Percentiles rank a stretch among this genome's conserved stretches.
phyloP scores from a whole-genome alignment of 2,797 vertebrate genomes.

The Vultur gryphus region DNA sequence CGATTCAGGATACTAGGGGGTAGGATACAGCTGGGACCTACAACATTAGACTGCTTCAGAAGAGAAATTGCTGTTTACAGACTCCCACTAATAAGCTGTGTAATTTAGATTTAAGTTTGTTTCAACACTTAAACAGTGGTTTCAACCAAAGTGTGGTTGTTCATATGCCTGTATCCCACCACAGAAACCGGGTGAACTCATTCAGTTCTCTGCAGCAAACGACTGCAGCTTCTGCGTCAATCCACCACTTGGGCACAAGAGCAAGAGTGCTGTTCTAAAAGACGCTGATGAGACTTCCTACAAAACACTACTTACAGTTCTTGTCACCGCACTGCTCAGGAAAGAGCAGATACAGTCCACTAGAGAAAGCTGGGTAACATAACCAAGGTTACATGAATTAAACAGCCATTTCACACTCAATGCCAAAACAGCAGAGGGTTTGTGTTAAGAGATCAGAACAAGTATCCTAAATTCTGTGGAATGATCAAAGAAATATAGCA shows the following conservation, averaged over 20 bases:
- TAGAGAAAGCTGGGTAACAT: background rate
- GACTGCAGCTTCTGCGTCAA: rapidly evolving
- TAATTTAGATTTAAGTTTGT: background rate
- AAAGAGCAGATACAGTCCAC: rapidly evolving
- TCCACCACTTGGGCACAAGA: rapidly evolving
- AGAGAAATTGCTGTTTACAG: conserved; percentile 24
- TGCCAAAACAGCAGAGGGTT: background rate
- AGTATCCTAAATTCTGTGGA: background rate
- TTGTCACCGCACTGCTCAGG: background rate
- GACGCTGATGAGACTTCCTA: background rate
- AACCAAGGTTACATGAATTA: background rate
- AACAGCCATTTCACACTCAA: background rate
- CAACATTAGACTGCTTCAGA: background rate
- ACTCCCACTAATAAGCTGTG: background rate
- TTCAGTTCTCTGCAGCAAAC: background rate
- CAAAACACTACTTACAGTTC: background rate
- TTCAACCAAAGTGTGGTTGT: background rate
- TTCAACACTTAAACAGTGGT: background rate
- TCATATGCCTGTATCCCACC: background rate
- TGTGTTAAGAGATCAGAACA: background rate
- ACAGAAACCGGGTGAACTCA: background rate
- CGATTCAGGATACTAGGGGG: background rate
- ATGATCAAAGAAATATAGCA: background rate
- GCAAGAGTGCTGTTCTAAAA: background rate
- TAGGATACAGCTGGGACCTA: background rate